These are phyloP conservation scores for Hydropsyche betteni DNA, from an alignment of 2,888 invertebrate genomes.

Conservation along the genomic window DNA sequence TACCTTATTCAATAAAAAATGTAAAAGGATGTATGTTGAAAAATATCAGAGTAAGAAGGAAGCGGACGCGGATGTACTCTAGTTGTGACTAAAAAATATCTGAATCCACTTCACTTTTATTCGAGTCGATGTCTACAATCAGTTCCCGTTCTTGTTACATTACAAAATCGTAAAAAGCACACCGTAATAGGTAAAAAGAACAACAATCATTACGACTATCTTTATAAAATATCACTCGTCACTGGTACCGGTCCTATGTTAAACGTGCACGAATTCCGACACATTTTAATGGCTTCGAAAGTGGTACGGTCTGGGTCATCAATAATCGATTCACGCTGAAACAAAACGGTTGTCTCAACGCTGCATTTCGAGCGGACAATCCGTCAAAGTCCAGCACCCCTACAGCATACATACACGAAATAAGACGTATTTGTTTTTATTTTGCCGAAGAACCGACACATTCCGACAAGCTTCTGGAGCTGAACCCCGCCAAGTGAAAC, in stretches of 20 bases:
- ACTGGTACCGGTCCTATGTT: no score
- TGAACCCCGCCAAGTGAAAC: slow-evolving; percentile 35
- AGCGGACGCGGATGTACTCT: no score
- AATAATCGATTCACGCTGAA: background rate
- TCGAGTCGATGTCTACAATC: no score
- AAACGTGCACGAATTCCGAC: background rate
- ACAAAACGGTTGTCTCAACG: background rate
- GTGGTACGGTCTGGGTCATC: slow-evolving; percentile 12
- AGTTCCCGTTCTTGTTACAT: no score
- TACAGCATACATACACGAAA: background rate
- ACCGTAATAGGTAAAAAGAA: no score
- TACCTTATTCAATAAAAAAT: no score
- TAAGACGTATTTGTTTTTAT: background rate
- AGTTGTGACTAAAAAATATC: no score
- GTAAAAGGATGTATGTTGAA: no score
- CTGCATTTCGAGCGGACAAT: slow-evolving; percentile 11
- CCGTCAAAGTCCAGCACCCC: background rate
- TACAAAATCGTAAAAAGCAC: no score
- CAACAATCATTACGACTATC: no score
- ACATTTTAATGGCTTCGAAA: slow-evolving; percentile 17
- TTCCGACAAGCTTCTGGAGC: slow-evolving; percentile 37
- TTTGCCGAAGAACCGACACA: slow-evolving; percentile 13
- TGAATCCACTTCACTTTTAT: no score
- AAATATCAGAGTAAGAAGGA: no score
- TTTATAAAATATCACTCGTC: background rate